Evolutionary conservation across 2,888 invertebrate species (phyloP), one percentile per base, ranked within the genome.

Genomic region (Orchesellides sinensis): DNA sequence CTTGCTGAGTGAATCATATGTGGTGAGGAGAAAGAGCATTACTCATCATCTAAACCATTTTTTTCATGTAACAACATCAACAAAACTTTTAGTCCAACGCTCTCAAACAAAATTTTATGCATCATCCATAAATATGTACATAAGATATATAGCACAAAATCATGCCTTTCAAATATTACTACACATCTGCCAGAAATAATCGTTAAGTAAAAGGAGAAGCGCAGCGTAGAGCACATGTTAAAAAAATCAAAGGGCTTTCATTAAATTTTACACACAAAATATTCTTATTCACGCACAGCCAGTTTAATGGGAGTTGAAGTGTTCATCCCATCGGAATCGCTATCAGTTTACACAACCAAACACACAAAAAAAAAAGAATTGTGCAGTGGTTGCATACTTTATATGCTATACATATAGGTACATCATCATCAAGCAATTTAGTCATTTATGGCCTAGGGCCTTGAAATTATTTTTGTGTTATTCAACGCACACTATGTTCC

Each of bases 371-470:
- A 66, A 45, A 66, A 23, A 66, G 23, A 25, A 23, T 45, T 40
- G 40, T 6, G 61, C 29, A n/a, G n/a, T n/a, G n/a, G n/a, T n/a
- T n/a, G n/a, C n/a, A n/a, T n/a, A n/a, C n/a, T 40, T 40, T 8
- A 40, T 1, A 40, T 32, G 5, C 32, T 32, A 40, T 40, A 40
- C 14, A n/a, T 40, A 40, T 2, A 2, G 14, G 40, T 40, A 40
- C 14, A 14, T 2, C n/a, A 40, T 40, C 25, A 27, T 10, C 2
- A 49, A 69, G 69, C 21, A 54, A 52, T 32, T 70, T 65, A 54
- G 54, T 75, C 75, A 66, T 66, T 54, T 77, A 68, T 77, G 77
- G 77, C 77, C 77, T 77, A 68, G 77, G 77, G 77, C 77, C 66
- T 77, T 77, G 77, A 77, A 68, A 65, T 65, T 19, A 65, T 56